Evolutionary conservation across 2,888 invertebrate genomes (phyloP).

Genomic region (Fragum whitleyi): DNA sequence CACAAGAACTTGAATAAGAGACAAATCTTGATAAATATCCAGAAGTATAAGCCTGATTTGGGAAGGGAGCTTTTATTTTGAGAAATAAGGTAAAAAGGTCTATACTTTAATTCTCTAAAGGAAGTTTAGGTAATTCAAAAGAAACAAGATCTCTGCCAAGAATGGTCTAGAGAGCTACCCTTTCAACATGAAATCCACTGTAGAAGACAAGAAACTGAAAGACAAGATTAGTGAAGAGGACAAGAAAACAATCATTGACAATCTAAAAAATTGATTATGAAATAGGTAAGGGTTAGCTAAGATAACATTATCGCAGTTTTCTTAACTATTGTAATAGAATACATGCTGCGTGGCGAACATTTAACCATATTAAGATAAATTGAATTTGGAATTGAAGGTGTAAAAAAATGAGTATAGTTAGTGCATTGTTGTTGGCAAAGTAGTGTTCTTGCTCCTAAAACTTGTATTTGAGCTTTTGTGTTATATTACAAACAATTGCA

Average conservation of each 20-base stretch:
- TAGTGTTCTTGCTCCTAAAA: too few species aligned
- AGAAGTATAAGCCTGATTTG: too few species aligned
- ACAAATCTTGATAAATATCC: too few species aligned
- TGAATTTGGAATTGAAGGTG: neutral
- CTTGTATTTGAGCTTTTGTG: too few species aligned
- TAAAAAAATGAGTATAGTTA: neutral
- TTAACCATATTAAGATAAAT: slow-evolving; percentile 13
- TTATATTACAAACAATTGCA: too few species aligned
- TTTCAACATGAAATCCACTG: slow-evolving; percentile 95
- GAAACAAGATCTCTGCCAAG: slow-evolving; percentile 89
- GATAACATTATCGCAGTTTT: slow-evolving; percentile 27
- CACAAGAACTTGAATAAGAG: too few species aligned
- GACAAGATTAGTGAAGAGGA: slow-evolving; percentile 94
- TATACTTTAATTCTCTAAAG: too few species aligned
- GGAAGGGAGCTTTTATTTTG: too few species aligned
- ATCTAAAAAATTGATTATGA: slow-evolving; percentile 79
- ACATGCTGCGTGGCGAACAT: slow-evolving; percentile 14
- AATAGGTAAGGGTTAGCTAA: slow-evolving; percentile 5
- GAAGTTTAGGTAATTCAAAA: too few species aligned
- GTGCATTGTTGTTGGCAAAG: neutral
- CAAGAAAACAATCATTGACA: slow-evolving; percentile 92
- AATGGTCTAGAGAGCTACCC: slow-evolving; percentile 94
- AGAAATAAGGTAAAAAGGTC: too few species aligned
- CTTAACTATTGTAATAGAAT: slow-evolving; percentile 25
- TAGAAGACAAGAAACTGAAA: slow-evolving; percentile 97